phyloP scores from a whole-genome alignment of 1,140 invertebrate genomes.

The Polyergus mexicanus region DNA sequence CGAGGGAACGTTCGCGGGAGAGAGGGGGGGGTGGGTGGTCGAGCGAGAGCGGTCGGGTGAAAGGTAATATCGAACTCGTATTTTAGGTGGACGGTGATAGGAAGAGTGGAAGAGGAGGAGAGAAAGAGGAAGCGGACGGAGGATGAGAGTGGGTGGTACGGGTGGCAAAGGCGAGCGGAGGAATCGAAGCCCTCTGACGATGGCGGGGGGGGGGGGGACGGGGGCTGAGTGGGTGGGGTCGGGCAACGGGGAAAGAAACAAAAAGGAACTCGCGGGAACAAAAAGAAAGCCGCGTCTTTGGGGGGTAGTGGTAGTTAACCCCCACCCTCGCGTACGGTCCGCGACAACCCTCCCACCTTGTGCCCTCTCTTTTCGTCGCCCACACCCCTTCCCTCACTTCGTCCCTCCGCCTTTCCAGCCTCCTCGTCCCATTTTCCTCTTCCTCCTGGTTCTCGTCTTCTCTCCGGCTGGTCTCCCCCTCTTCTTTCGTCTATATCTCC shows the following conservation, averaged over 20 bases:
- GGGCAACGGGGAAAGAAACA: constrained; percentile 75
- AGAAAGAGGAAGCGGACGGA: constrained; percentile 28
- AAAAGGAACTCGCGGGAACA: constrained; percentile 75
- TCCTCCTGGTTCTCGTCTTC: constrained; percentile 61
- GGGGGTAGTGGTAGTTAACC: constrained; percentile 77
- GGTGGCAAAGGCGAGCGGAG: constrained; percentile 64
- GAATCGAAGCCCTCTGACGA: constrained; percentile 61
- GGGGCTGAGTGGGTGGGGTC: constrained; percentile 67
- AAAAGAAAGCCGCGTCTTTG: constrained; percentile 79
- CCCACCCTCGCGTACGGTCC: constrained; percentile 66
- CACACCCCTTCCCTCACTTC: too few species aligned
- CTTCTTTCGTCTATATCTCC: constrained; percentile 70
- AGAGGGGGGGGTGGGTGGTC: too few species aligned
- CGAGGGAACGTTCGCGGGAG: constrained; percentile 50
- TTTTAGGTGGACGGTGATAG: constrained; percentile 75
- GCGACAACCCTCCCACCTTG: constrained; percentile 74
- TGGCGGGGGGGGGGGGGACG: constrained; percentile 66
- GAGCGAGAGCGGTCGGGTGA: constrained; percentile 75
- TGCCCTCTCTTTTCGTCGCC: constrained; percentile 56
- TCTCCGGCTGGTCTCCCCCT: constrained; percentile 54
- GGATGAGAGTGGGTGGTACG: constrained; percentile 65
- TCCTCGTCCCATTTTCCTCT: constrained; percentile 71
- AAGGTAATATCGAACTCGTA: constrained; percentile 83
- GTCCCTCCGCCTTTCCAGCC: constrained; percentile 46
- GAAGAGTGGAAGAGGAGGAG: constrained; percentile 52